phyloP scores from a whole-genome alignment of 2,888 invertebrate genomes.

The Cheilosia scutellata region DNA sequence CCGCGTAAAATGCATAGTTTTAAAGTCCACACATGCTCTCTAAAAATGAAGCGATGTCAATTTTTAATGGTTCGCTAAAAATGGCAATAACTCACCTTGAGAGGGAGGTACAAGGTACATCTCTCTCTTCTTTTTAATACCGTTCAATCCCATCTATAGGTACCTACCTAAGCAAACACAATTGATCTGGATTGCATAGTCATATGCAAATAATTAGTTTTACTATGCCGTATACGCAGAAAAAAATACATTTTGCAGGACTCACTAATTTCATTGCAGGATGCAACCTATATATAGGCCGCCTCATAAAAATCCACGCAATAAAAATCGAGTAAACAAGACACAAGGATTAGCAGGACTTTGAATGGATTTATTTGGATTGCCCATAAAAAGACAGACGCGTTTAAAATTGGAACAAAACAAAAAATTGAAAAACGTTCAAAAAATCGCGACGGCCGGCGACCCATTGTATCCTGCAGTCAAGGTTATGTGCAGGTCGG shows the following conservation, averaged over 20 bases:
- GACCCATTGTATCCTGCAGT: constrained; percentile 15
- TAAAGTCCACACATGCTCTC: background rate
- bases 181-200: background rate
- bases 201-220: constrained; percentile 67
- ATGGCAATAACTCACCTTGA: constrained; percentile 25
- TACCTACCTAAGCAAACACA: constrained; percentile 12
- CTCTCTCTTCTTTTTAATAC: constrained; percentile 18
- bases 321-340: constrained; percentile 67
- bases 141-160: constrained; percentile 1
- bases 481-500: constrained; percentile 53
- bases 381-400: constrained; percentile 61
- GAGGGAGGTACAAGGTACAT: too few species aligned
- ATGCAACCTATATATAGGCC: background rate
- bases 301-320: constrained; percentile 61
- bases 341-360: constrained; percentile 13
- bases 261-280: too few species aligned
- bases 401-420: constrained; percentile 27
- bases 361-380: constrained; percentile 44
- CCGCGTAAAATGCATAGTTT: background rate
- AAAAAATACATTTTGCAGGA: constrained; percentile 35
- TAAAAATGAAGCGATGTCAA: background rate
- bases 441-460: constrained; percentile 30
- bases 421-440: constrained; percentile 41
- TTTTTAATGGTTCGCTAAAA: constrained; percentile 34
- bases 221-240: constrained; percentile 18